Evolutionary conservation across 2,113 vertebrate genomes (phyloP), one percentile per base, ranked within the genome.

Genomic region (Australoheros scitulus): DNA sequence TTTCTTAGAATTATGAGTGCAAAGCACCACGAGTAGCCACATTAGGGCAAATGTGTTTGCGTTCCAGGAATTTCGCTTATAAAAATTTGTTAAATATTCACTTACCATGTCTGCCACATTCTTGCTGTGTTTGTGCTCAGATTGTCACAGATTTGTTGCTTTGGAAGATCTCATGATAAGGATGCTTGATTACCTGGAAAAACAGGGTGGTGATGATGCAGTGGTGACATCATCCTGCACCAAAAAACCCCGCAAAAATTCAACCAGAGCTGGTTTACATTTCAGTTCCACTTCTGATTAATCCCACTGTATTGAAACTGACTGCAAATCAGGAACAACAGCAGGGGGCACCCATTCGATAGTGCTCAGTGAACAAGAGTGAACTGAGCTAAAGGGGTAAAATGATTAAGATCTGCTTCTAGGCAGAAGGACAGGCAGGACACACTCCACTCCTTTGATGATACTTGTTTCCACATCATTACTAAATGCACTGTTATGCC

Each of bases 31-130:
- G 3, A 13, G 11, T 43, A 43, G 41, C 43, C 17, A 70, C 0
- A 70, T 70, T 32, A 72, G 29, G 65, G 26, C 41, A 68, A 50
- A 68, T 52, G 65, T 70, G 24, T 32, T 52, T 72, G 24, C 24
- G 20, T 50, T 11, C 65, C 7, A 24, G 18, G 1, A 34, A 18
- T 11, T n/a, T 1, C 52, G 7, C 5, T 7, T 5, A 6, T 3
- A 15, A 32, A 58, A 76, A 26, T 59, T 1, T 50, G 6, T 56
- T 0, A 15, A 3, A 15, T 17, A 29, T 29, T 7, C 18, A 57
- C 94, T 93, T 36, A 93, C 93, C 91, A 93, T 94, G 80, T 75
- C 83, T 85, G 72, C 64, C 11, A 38, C 58, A 22, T 76, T 11
- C 1, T 50, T 26, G 55, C 15, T 26, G 74, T 18, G 8, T 6